phyloP scores from a whole-genome alignment of 2,888 invertebrate species.

The Cephus rjabovi region DNA sequence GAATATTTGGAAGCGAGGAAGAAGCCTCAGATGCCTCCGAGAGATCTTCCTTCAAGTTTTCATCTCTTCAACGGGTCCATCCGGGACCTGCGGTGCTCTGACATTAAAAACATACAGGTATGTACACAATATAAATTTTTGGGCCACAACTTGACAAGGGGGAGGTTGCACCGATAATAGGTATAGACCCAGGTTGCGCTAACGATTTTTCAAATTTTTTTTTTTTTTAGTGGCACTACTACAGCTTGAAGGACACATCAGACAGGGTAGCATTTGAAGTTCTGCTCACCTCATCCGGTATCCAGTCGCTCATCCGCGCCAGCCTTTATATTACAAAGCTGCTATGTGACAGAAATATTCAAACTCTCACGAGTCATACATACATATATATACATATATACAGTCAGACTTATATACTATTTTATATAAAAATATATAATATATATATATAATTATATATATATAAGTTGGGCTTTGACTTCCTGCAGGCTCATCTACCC shows the following conservation, averaged over 20 bases:
- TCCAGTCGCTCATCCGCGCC: neutral
- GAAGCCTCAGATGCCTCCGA: slow-evolving; percentile 6
- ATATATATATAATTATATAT: no score
- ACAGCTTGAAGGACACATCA: neutral
- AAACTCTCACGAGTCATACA: slow-evolving; percentile 31
- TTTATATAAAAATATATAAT: no score
- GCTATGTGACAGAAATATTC: slow-evolving; percentile 45
- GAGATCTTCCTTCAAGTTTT: neutral
- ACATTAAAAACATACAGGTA: neutral
- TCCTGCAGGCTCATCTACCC: no score
- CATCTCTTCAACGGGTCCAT: neutral
- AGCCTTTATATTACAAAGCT: slow-evolving; percentile 5
- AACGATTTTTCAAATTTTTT: neutral
- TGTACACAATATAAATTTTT: neutral
- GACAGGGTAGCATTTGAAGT: neutral
- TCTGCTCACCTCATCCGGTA: neutral
- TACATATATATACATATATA: neutral
- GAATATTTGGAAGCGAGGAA: slow-evolving; percentile 22
- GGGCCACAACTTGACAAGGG: neutral
- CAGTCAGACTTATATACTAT: no score
- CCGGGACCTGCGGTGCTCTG: neutral
- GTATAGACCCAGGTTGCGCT: neutral
- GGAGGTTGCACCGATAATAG: neutral
- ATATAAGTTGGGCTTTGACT: no score
- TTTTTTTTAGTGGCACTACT: neutral